phyloP scores from a whole-genome alignment of 2,113 vertebrate genomes.

The Girardinichthys multiradiatus region DNA sequence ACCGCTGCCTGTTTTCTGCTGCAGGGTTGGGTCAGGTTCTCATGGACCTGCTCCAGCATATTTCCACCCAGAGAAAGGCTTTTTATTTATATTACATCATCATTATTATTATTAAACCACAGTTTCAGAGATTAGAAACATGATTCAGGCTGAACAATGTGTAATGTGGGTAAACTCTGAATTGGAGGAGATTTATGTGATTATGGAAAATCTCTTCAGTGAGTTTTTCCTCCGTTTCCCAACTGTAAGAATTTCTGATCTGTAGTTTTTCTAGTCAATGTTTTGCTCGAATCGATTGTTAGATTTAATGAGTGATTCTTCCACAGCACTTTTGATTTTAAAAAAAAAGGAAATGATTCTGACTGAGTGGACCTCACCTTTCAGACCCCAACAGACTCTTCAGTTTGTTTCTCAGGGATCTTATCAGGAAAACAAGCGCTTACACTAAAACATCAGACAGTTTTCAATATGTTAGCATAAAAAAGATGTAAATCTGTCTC shows the following conservation, averaged over 20 bases:
- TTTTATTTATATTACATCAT: constrained; percentile 38
- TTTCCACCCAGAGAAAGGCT: constrained; percentile 2
- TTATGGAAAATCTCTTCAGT: constrained; percentile 7
- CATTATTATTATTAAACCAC: too few relatives aligned
- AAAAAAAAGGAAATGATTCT: not conserved
- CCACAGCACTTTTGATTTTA: constrained; percentile 48
- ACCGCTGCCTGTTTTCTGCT: too few relatives aligned
- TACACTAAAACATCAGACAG: not conserved
- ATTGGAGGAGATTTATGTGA: not conserved
- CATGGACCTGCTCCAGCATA: constrained; percentile 1
- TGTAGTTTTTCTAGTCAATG: constrained; percentile 14
- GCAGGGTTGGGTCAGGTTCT: not conserved
- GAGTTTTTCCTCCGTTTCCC: constrained; percentile 9
- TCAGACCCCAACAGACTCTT: constrained; percentile 1
- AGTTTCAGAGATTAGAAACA: not conserved
- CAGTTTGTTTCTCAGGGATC: constrained; percentile 67
- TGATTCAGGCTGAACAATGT: not conserved
- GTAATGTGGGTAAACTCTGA: constrained; percentile 33
- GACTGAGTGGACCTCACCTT: not conserved
- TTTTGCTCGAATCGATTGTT: constrained; percentile 20
- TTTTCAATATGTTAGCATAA: not conserved
- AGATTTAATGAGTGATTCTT: constrained; percentile 26
- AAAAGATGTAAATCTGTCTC: not conserved
- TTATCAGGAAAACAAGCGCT: constrained; percentile 39
- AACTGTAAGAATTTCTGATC: constrained; percentile 7